Percentiles rank a stretch among this genome's conserved stretches.
Conservation (phyloP, 2,113 vertebrate species). For the Ammodytes dubius region DNA sequence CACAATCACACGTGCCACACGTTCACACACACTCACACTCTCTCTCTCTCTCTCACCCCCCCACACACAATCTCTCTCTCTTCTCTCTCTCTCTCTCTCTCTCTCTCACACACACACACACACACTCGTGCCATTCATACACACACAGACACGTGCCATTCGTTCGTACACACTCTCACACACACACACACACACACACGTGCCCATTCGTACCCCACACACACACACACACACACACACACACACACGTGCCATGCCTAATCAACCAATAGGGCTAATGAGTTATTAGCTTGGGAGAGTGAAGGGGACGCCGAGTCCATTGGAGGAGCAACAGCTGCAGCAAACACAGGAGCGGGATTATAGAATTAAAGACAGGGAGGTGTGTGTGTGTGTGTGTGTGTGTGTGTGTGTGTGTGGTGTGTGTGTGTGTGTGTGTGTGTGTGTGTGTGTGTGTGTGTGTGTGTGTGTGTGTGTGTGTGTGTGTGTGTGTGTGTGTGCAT, state of each 20-base stretch:
- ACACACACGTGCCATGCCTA: constrained; percentile 23
- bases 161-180: constrained; percentile 33
- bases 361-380: constrained; percentile 21
- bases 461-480: neutral
- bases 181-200: constrained; percentile 11
- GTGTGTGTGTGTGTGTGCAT: neutral
- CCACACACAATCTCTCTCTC: too few species aligned
- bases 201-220: constrained; percentile 37
- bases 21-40: too few species aligned
- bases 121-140: constrained; percentile 18
- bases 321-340: constrained; percentile 84
- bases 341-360: constrained; percentile 68
- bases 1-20: too few species aligned
- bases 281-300: constrained; percentile 71
- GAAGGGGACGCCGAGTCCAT: constrained; percentile 56
- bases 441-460: neutral
- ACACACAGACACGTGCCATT: constrained; percentile 27
- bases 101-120: neutral
- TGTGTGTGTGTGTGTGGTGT: constrained; percentile 14
- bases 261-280: constrained; percentile 72
- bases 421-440: neutral
- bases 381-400: constrained; percentile 11
- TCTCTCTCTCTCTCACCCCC: too few species aligned
- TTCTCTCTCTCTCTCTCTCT: too few species aligned
- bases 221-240: constrained; percentile 49